Evolutionary conservation across 2,888 invertebrate species (phyloP).

Genomic region (Cynaeus angustus): DNA sequence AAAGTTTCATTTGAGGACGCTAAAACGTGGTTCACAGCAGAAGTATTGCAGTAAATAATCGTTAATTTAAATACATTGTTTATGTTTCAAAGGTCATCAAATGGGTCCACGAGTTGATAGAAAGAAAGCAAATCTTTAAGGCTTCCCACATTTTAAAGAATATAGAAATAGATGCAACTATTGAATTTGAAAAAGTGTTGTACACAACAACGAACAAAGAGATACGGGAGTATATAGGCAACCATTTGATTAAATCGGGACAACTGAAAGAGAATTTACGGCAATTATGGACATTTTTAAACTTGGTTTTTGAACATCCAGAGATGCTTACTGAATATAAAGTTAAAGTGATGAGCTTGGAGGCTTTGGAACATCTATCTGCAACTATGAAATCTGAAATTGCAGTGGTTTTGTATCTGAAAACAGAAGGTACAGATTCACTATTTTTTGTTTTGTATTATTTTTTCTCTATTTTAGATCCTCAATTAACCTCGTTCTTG

Average conservation of each 20-base stretch:
- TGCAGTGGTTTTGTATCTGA: conserved; percentile 76
- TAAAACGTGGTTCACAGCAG: conserved; percentile 74
- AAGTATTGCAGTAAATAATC: conserved; percentile 69
- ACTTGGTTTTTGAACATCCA: conserved; percentile 58
- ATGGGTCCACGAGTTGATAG: conserved; percentile 78
- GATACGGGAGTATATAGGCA: conserved; percentile 79
- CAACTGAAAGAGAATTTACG: conserved; percentile 66
- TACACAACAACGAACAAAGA: conserved; percentile 75
- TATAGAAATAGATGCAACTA: conserved; percentile 75
- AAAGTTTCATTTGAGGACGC: conserved; percentile 74
- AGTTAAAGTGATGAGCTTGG: conserved; percentile 68
- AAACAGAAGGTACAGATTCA: conserved; percentile 74
- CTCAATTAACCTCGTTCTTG: conserved; percentile 73
- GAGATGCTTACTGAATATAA: conserved; percentile 52
- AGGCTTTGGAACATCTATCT: conserved; percentile 68
- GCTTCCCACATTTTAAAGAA: conserved; percentile 79
- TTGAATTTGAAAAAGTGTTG: conserved; percentile 76
- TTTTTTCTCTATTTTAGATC: conserved; percentile 71
- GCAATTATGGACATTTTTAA: conserved; percentile 71
- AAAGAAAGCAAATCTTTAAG: conserved; percentile 78
- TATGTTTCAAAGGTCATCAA: conserved; percentile 71
- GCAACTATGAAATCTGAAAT: conserved; percentile 71
- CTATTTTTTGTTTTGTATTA: not conserved
- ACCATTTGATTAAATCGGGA: conserved; percentile 76
- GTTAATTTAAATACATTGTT: not conserved